Evolutionary conservation across 2,113 vertebrate species (phyloP).

Genomic region (Lates calcarifer): DNA sequence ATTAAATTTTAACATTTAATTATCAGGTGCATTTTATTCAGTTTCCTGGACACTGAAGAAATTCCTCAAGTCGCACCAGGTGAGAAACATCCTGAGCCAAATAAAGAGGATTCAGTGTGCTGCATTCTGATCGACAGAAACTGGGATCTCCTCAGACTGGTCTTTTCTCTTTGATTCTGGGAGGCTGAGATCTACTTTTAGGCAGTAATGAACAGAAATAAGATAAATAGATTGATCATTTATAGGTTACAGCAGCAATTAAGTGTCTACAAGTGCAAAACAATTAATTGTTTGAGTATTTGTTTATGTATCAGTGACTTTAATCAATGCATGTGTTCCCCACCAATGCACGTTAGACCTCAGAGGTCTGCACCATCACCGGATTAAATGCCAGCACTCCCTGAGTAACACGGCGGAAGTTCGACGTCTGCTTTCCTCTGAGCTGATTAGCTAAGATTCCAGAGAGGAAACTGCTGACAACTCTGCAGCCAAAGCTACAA

Average conservation of each 20-base stretch:
- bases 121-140: not conserved
- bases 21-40: not conserved
- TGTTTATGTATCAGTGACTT: not conserved
- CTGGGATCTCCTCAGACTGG: not conserved
- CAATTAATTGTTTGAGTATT: not conserved
- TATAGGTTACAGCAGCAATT: not conserved
- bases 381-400: not conserved
- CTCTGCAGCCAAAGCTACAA: conserved; percentile 26
- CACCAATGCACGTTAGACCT: not conserved
- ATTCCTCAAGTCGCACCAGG: not conserved
- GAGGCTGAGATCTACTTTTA: not conserved
- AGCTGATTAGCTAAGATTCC: conserved; percentile 50
- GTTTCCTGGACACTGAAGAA: not conserved
- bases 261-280: not conserved
- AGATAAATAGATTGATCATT: not conserved
- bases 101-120: not conserved
- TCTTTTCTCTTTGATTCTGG: too few relatives aligned
- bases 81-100: too few relatives aligned
- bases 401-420: conserved; percentile 9
- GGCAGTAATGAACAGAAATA: not conserved
- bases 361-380: not conserved
- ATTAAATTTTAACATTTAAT: not conserved
- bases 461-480: conserved; percentile 47
- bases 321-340: not conserved
- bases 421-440: conserved; percentile 33